Conservation (phyloP, 2,113 vertebrate species). For the Piaya cayana region DNA sequence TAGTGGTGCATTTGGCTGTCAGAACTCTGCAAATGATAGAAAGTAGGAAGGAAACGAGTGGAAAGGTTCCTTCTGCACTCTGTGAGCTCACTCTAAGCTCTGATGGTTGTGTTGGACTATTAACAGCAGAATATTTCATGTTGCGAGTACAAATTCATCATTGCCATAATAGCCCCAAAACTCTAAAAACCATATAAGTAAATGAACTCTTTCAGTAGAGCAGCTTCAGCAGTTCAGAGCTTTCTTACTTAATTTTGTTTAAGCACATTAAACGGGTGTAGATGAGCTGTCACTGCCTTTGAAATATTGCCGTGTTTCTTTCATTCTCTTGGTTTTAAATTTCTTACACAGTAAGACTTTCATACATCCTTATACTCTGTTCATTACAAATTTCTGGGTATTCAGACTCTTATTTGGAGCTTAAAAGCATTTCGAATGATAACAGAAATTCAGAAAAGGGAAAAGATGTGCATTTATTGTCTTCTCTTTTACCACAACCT, state of each 20-base stretch:
- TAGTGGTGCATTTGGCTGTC: neutral
- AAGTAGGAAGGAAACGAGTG: neutral
- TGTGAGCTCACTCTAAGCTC: neutral
- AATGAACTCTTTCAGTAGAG: neutral
- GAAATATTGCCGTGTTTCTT: neutral
- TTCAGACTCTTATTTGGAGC: neutral
- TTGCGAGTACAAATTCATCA: neutral
- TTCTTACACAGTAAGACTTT: neutral
- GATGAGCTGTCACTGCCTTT: neutral
- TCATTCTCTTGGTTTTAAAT: neutral
- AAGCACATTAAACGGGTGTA: neutral
- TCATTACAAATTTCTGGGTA: neutral
- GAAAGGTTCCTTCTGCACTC: neutral
- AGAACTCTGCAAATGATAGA: neutral
- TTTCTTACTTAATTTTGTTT: conserved; percentile 19
- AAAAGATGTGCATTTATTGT: neutral
- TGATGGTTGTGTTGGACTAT: neutral
- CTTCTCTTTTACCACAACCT: neutral
- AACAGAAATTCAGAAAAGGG: neutral
- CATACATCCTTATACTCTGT: neutral
- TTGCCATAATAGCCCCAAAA: neutral
- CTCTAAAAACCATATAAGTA: neutral
- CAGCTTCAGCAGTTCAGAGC: neutral
- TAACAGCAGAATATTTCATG: neutral
- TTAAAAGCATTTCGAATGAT: neutral